These are phyloP conservation scores for Xylophagus ater DNA, from an alignment of 2,888 invertebrate species.

Conservation along the genomic window DNA sequence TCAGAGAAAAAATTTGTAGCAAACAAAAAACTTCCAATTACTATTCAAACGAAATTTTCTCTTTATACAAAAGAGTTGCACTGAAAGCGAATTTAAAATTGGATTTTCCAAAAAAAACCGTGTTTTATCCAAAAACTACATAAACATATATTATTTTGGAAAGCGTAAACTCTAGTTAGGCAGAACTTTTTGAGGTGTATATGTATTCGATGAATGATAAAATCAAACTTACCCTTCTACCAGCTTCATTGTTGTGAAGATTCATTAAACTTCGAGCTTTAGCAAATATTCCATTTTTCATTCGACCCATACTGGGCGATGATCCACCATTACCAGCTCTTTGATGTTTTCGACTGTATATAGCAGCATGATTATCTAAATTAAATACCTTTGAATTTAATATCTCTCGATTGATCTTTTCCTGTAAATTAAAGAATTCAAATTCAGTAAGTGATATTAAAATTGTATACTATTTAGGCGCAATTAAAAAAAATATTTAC, in stretches of 20 bases:
- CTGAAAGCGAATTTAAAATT: conserved; percentile 10
- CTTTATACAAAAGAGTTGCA: neutral
- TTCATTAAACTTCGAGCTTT: conserved; percentile 85
- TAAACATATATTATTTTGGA: no score
- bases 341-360: conserved; percentile 23
- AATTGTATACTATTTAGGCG: no score
- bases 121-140: no score
- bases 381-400: conserved; percentile 37
- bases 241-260: conserved; percentile 96
- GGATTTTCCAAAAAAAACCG: no score
- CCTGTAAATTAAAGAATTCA: conserved; percentile 26
- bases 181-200: neutral
- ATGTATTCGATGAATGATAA: neutral
- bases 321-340: conserved; percentile 19
- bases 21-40: no score
- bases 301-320: conserved; percentile 12
- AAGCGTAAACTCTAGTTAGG: neutral
- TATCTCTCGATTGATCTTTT: conserved; percentile 39
- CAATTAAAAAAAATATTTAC: conserved; percentile 22
- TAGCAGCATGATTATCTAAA: conserved; percentile 26
- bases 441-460: no score
- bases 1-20: no score
- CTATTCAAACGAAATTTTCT: no score
- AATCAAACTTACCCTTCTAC: conserved; percentile 66
- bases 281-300: conserved; percentile 26